Conservation (phyloP, 35 echinoderm and acorn worm species). For the Apostichopus californicus region DNA sequence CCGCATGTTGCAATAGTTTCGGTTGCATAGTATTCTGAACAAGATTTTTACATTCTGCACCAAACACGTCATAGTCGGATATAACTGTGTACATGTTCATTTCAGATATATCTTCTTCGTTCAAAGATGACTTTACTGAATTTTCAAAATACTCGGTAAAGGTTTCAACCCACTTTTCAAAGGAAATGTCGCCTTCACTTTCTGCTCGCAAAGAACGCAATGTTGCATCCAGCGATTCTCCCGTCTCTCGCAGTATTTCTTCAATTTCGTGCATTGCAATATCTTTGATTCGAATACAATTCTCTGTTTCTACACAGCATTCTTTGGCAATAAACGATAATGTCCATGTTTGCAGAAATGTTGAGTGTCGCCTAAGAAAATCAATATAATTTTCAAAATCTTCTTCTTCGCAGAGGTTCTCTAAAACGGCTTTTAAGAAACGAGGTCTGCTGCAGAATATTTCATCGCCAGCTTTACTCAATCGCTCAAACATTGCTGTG, state of each 20-base stretch:
- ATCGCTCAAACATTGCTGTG: conserved; percentile 10
- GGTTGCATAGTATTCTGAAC: background rate
- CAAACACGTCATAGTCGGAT: background rate
- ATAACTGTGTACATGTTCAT: conserved; percentile 4
- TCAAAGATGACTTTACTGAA: conserved; percentile 4
- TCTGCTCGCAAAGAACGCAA: background rate
- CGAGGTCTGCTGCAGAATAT: conserved; percentile 15
- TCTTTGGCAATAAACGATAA: conserved; percentile 30
- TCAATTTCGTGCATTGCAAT: conserved; percentile 22
- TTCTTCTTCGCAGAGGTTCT: too few species aligned
- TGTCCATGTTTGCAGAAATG: background rate
- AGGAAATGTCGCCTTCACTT: background rate
- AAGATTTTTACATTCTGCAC: background rate
- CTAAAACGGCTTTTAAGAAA: background rate
- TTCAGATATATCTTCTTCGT: conserved; percentile 5
- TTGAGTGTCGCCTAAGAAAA: background rate
- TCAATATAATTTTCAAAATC: background rate
- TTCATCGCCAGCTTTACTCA: conserved; percentile 34
- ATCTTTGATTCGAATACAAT: conserved; percentile 19
- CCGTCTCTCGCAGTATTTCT: background rate
- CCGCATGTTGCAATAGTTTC: background rate
- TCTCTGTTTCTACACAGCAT: background rate
- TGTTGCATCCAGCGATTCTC: background rate
- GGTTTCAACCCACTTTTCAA: conserved; percentile 3
- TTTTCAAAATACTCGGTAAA: background rate